A percentile compares a stretch with the other conserved stretches of the same genome.
These are phyloP conservation scores for Pogonognathellus flavescens DNA, from an alignment of 1,140 invertebrate genomes.

Conservation along the genomic window DNA sequence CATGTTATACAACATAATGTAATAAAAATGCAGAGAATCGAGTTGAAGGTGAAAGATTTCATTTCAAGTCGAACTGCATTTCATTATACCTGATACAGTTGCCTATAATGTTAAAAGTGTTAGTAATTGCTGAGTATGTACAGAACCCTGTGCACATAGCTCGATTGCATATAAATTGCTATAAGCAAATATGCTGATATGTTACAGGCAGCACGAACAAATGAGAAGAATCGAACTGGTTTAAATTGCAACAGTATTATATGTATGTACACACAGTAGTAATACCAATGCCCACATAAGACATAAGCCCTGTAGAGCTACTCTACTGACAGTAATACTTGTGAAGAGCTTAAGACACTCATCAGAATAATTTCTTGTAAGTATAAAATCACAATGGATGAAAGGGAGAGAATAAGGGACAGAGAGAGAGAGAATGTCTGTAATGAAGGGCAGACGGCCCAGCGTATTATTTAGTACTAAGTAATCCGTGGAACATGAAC, in stretches of 20 bases:
- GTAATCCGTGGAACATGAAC: not conserved
- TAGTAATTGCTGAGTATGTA: not conserved
- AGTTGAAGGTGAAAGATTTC: too few relatives aligned
- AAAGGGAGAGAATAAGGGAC: not conserved
- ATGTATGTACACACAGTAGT: not conserved
- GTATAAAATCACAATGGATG: not conserved
- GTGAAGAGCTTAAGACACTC: not conserved
- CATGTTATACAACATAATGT: too few relatives aligned
- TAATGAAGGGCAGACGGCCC: slow-evolving; percentile 14
- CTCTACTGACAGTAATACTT: not conserved
- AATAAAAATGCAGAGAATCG: too few relatives aligned
- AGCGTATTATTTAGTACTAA: slow-evolving; percentile 43
- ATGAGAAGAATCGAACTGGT: slow-evolving; percentile 44
- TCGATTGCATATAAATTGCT: not conserved
- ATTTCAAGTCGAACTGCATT: too few relatives aligned
- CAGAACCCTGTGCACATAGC: not conserved
- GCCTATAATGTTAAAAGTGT: too few relatives aligned
- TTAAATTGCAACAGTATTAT: slow-evolving; percentile 26
- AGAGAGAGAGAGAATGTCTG: not conserved
- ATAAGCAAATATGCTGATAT: not conserved
- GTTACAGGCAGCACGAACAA: slow-evolving; percentile 14
- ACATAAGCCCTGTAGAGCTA: not conserved
- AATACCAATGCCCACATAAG: not conserved
- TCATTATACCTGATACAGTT: too few relatives aligned
- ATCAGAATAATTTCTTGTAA: not conserved